These are phyloP conservation scores for Cabera pusaria DNA, from an alignment of 2,888 invertebrate species.

Conservation along the genomic window DNA sequence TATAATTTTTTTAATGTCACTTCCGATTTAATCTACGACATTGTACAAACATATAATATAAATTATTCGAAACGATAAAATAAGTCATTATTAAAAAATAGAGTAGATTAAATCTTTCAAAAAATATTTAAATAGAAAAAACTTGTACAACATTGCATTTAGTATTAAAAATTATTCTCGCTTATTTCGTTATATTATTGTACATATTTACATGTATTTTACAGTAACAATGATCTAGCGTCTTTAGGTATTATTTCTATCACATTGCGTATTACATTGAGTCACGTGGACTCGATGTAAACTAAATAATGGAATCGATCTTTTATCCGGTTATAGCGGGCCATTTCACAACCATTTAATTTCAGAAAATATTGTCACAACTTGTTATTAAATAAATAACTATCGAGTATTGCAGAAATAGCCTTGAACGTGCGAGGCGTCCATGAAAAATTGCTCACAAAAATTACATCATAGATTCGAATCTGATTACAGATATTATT, in stretches of 20 bases:
- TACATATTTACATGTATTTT: slow-evolving; percentile 82
- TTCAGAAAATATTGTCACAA: slow-evolving; percentile 49
- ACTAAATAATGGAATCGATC: slow-evolving; percentile 24
- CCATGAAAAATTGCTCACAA: slow-evolving; percentile 21
- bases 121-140: slow-evolving; percentile 78
- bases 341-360: slow-evolving; percentile 62
- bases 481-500: slow-evolving; percentile 3
- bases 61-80: slow-evolving; percentile 82
- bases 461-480: slow-evolving; percentile 8
- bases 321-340: slow-evolving; percentile 36
- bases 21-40: slow-evolving; percentile 72
- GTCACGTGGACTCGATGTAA: slow-evolving; percentile 25
- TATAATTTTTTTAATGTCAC: slow-evolving; percentile 80
- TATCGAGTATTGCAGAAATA: slow-evolving; percentile 31
- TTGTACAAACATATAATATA: slow-evolving; percentile 81
- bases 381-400: slow-evolving; percentile 30
- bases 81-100: slow-evolving; percentile 79
- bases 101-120: slow-evolving; percentile 81
- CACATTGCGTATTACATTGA: slow-evolving; percentile 64
- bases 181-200: slow-evolving; percentile 75
- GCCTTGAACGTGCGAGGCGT: slow-evolving; percentile 32
- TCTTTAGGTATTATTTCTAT: slow-evolving; percentile 81
- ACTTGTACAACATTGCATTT: slow-evolving; percentile 82
- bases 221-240: slow-evolving; percentile 83
- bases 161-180: slow-evolving; percentile 73